Evolutionary conservation across 2,113 vertebrate species (phyloP).

Genomic region (Dolichotis patagonum): DNA sequence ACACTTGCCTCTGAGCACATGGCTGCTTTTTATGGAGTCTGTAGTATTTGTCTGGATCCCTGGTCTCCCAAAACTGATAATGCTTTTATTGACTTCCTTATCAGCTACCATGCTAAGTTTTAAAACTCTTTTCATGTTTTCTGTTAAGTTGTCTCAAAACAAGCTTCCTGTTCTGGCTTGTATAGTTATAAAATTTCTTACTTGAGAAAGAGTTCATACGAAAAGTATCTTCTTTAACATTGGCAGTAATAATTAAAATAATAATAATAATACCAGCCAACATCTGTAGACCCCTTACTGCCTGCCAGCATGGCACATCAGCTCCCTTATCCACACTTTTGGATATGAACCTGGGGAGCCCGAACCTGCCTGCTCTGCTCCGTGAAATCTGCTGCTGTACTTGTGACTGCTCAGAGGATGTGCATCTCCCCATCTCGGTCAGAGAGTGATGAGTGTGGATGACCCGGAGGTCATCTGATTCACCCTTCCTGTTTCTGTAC

Average conservation of each 20-base stretch:
- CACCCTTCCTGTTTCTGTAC: not conserved
- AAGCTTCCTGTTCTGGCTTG: not conserved
- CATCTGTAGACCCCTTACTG: not conserved
- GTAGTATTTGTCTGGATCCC: not conserved
- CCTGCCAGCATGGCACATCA: not conserved
- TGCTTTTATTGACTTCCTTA: slow-evolving; percentile 79
- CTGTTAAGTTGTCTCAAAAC: not conserved
- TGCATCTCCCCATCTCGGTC: not conserved
- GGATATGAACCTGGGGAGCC: too few species aligned
- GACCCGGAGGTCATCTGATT: not conserved
- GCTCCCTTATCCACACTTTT: not conserved
- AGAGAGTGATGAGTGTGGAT: not conserved
- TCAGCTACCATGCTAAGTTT: slow-evolving; percentile 83
- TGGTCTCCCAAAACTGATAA: slow-evolving; percentile 20
- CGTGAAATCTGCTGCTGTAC: not conserved
- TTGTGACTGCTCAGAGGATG: not conserved
- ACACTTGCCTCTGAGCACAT: not conserved
- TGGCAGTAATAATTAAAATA: not conserved
- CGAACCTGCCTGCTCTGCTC: not conserved
- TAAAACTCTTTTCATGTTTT: slow-evolving; percentile 77
- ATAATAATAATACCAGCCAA: not conserved
- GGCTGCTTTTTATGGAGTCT: not conserved
- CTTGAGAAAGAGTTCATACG: not conserved
- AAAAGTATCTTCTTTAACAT: not conserved
- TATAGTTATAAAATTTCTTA: slow-evolving; percentile 35